phyloP scores from a whole-genome alignment of 2,113 vertebrate species.

The Noturus placidus region DNA sequence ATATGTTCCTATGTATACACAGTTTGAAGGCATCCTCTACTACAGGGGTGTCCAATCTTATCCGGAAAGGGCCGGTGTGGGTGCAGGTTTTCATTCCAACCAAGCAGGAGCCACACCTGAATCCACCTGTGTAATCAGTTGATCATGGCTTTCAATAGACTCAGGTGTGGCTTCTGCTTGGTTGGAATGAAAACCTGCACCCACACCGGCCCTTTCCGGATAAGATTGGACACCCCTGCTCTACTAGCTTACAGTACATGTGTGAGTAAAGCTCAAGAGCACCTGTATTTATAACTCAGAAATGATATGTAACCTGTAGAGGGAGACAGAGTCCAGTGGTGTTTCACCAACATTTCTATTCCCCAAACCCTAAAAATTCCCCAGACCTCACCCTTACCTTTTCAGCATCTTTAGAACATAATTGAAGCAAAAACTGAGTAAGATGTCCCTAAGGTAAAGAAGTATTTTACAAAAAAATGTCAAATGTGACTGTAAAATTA shows the following conservation, averaged over 20 bases:
- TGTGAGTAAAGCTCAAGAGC: not conserved
- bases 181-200: no score
- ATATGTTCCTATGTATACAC: not conserved
- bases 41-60: no score
- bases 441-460: not conserved
- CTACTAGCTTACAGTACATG: not conserved
- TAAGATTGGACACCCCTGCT: no score
- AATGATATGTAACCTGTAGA: conserved; percentile 38
- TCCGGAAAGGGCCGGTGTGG: no score
- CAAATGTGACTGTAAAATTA: not conserved
- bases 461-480: not conserved
- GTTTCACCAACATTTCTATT: not conserved
- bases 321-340: conserved; percentile 46
- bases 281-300: not conserved
- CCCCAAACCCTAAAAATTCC: not conserved
- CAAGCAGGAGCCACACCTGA: no score
- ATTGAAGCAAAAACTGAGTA: not conserved
- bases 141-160: no score
- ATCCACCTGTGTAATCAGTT: no score
- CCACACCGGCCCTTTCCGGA: no score
- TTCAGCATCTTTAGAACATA: not conserved
- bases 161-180: no score
- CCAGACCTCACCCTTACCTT: not conserved
- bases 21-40: not conserved
- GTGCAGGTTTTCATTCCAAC: no score